Base-by-base conservation (phyloP, 2,797 vertebrate species). In the Lagorchestes hirsutus region DNA sequence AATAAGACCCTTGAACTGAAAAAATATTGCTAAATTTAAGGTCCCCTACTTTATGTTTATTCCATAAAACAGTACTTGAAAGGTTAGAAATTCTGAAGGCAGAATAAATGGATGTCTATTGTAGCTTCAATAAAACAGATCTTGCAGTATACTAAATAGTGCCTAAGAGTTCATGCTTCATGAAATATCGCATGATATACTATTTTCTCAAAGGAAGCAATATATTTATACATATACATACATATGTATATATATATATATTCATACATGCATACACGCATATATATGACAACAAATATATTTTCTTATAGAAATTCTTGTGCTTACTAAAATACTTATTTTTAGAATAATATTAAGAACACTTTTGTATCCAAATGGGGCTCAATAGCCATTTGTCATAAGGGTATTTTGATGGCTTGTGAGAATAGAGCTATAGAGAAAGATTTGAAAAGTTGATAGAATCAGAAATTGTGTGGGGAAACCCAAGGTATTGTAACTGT, bases 21-120 rank as follows among this genome's bases (percentile, higher is more conserved):
- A 74, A 82, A 46, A 82, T 24, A 67, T 67, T 27, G 40, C 94
- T 14, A 95, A 95, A 96, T 96, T 67, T 92, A 59, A 95, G 54
- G 92, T 90, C 59, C 22, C 74, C 93, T 92, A 50, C 54, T 94
- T 92, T 55, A 90, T 91, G 93, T 95, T 82, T 82, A 46, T 82
- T 46, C 74, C n/a, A 74, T 74, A 46, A 94, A 93, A 97, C 52
- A 93, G 16, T 96, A n/a, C 46, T 95, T 92, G 90, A 94, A 90
- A 97, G 90, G 57, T 96, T 94, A 93, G 92, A 92, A 87, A 95
- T 95, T 34, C 55, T 56, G 90, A 29, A 1, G 5, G 28, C 92
- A 92, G 31, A 16, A 90, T 90, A 91, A 28, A 29, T 90, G n/a
- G 54, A 90, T 94, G 24, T 93, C 22, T 58, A 67, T 96, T 96